Conservation (phyloP, 2,888 invertebrate species). For the Ptychoptera albimana region DNA sequence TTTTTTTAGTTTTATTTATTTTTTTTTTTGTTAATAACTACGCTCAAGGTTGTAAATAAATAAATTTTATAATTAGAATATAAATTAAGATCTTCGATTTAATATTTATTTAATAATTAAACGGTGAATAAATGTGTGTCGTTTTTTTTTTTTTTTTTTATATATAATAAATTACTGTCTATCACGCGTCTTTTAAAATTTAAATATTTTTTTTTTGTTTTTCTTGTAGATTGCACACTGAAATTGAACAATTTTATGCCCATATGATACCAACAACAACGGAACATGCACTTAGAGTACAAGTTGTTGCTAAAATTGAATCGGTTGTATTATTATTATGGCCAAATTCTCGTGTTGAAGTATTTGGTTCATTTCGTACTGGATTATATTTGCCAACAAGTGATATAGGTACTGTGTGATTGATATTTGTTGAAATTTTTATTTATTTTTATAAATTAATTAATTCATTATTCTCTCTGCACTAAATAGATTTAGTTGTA, state of each 20-base stretch:
- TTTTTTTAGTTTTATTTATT: too few relatives aligned
- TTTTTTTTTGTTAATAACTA: too few relatives aligned
- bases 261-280: constrained; percentile 89
- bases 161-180: too few relatives aligned
- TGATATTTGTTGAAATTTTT: neutral
- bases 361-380: constrained; percentile 96
- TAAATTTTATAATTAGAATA: too few relatives aligned
- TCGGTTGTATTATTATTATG: constrained; percentile 74
- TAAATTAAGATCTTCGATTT: too few relatives aligned
- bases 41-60: too few relatives aligned
- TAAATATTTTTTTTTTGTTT: constrained; percentile 2
- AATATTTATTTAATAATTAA: too few relatives aligned
- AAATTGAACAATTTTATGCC: constrained; percentile 90
- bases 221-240: constrained; percentile 70
- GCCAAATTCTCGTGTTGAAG: constrained; percentile 89
- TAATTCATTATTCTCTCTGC: constrained; percentile 2
- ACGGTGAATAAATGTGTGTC: too few relatives aligned
- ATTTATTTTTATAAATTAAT: neutral
- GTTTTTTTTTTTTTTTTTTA: too few relatives aligned
- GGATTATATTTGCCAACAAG: constrained; percentile 96
- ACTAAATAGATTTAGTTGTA: constrained; percentile 38
- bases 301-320: constrained; percentile 80
- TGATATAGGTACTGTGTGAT: constrained; percentile 33
- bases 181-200: too few relatives aligned
- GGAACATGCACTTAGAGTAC: constrained; percentile 76